Conservation (phyloP, 64 coral and sea anemone species). For the Orbicella faveolata region DNA sequence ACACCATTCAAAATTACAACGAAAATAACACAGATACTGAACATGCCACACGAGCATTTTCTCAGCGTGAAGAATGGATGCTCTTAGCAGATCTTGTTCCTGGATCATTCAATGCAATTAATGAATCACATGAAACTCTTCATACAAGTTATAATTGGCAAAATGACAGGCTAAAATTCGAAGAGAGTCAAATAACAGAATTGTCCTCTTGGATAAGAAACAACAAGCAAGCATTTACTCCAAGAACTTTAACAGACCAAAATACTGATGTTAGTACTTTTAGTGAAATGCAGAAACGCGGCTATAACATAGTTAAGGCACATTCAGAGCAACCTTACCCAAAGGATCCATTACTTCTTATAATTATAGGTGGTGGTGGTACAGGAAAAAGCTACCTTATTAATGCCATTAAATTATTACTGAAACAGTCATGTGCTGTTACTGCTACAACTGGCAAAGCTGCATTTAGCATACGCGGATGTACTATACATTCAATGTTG, state of each 20-base stretch:
- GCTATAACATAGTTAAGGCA: constrained; percentile 28
- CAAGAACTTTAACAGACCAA: background rate
- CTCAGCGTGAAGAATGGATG: constrained; percentile 35
- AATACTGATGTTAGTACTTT: background rate
- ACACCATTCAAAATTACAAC: background rate
- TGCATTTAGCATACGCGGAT: constrained; percentile 56
- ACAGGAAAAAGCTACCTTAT: constrained; percentile 32
- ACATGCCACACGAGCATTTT: background rate
- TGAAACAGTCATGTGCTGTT: background rate
- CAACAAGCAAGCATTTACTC: background rate
- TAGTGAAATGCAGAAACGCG: constrained; percentile 17
- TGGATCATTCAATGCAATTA: constrained; percentile 23
- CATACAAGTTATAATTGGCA: background rate
- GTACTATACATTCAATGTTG: constrained; percentile 54
- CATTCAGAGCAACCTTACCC: constrained; percentile 20
- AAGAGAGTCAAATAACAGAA: constrained; percentile 18
- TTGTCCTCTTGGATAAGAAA: constrained; percentile 11
- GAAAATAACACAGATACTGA: background rate
- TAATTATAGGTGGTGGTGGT: background rate
- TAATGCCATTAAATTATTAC: background rate
- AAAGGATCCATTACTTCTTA: constrained; percentile 31
- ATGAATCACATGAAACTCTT: background rate
- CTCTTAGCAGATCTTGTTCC: constrained; percentile 39
- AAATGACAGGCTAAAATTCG: background rate
- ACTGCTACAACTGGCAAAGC: constrained; percentile 9